Conservation (phyloP, 1,140 invertebrate genomes). For the Portunus trituberculatus region DNA sequence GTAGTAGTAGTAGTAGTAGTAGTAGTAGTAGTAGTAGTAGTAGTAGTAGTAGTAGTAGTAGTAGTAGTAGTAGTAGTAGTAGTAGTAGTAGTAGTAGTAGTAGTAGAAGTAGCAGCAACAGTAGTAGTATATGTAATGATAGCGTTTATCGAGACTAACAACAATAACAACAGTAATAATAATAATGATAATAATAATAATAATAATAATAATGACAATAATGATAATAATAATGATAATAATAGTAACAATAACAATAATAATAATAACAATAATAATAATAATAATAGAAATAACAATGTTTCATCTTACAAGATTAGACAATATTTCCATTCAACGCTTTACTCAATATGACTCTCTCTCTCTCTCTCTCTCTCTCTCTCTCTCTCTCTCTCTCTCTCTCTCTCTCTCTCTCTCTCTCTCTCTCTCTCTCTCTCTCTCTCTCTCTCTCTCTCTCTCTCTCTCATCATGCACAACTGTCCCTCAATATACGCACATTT, state of each 20-base stretch:
- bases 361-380: neutral
- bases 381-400: conserved; percentile 18
- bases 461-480: too few species aligned
- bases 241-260: neutral
- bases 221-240: neutral
- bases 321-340: too few species aligned
- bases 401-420: neutral
- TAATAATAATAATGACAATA: neutral
- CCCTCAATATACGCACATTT: too few species aligned
- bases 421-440: too few species aligned
- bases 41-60: conserved; percentile 17
- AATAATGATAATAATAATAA: neutral
- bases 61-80: conserved; percentile 16
- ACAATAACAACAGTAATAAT: neutral
- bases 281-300: neutral
- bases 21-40: neutral
- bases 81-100: conserved; percentile 16
- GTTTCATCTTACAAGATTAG: too few species aligned
- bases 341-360: too few species aligned
- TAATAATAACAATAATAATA: neutral
- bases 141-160: too few species aligned
- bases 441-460: too few species aligned
- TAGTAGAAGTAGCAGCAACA: neutral
- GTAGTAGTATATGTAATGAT: neutral
- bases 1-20: neutral